Evolutionary conservation across 1,140 invertebrate species (phyloP).

Genomic region (Caenorhabditis briggsae): DNA sequence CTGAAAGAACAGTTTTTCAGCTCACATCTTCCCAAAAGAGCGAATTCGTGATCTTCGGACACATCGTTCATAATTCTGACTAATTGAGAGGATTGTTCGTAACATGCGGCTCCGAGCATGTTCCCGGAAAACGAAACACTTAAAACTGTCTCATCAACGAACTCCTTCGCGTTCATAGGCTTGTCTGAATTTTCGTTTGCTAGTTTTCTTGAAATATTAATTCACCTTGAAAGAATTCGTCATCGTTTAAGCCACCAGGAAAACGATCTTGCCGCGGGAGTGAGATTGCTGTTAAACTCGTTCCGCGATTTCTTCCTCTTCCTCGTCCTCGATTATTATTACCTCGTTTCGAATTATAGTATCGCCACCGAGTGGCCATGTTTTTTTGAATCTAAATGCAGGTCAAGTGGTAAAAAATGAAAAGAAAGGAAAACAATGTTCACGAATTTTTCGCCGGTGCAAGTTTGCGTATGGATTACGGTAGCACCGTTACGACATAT

Average conservation of each 20-base stretch:
- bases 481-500: constrained; percentile 1
- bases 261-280: constrained; percentile 5
- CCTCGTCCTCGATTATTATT: constrained; percentile 14
- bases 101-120: constrained; percentile 63
- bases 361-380: constrained; percentile 31
- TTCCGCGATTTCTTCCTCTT: constrained; percentile 33
- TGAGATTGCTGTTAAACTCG: not conserved
- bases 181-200: not conserved
- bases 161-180: constrained; percentile 9
- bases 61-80: constrained; percentile 64
- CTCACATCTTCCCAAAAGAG: constrained; percentile 57
- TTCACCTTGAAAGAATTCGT: not conserved
- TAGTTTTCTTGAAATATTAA: not conserved
- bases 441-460: not conserved
- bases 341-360: constrained; percentile 9
- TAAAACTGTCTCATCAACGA: not conserved
- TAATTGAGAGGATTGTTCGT: constrained; percentile 57
- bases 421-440: no score
- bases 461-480: not conserved
- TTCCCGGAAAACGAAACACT: constrained; percentile 5
- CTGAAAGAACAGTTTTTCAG: not conserved
- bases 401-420: no score
- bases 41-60: constrained; percentile 63
- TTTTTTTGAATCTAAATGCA: no score
- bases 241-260: not conserved